phyloP scores from a whole-genome alignment of 92 coral and sea anemone species.

The Porites divaricata region DNA sequence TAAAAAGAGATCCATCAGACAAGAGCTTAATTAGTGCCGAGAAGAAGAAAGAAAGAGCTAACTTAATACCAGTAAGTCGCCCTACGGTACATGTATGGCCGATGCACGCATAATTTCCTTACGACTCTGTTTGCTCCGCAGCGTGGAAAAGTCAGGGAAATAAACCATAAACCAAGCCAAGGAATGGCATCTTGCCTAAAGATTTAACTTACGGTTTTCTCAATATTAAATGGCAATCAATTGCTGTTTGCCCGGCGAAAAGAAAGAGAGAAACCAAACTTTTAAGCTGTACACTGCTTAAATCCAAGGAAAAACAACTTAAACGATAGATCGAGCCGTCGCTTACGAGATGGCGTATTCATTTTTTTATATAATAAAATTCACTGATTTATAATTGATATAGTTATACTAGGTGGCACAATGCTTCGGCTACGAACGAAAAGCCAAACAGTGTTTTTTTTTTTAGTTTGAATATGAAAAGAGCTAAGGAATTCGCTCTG shows the following conservation, averaged over 20 bases:
- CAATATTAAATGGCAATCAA: neutral
- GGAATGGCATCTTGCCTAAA: neutral
- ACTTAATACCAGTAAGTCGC: neutral
- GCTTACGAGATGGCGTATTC: slow-evolving; percentile 29
- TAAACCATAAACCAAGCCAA: neutral
- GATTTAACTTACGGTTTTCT: slow-evolving; percentile 5
- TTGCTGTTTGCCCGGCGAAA: slow-evolving; percentile 5
- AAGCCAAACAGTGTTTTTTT: slow-evolving; percentile 2
- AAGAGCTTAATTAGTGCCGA: no score
- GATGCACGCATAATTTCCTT: slow-evolving; percentile 2
- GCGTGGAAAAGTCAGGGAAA: neutral
- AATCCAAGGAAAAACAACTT: neutral
- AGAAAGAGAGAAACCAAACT: neutral
- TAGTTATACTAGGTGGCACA: slow-evolving; percentile 31
- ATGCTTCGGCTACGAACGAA: slow-evolving; percentile 9
- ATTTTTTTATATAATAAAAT: slow-evolving; percentile 65
- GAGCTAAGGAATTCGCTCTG: neutral
- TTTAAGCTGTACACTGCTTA: slow-evolving; percentile 8
- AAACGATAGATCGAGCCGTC: slow-evolving; percentile 18
- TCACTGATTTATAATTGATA: slow-evolving; percentile 80
- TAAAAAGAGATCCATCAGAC: slow-evolving; percentile 7
- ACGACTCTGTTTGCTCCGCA: neutral
- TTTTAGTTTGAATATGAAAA: slow-evolving; percentile 38
- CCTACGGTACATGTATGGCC: slow-evolving; percentile 10
- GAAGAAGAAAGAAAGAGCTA: neutral